Conservation (phyloP, 37 sponge, comb jelly and placozoan species). For the Cliona cf. orientalis region DNA sequence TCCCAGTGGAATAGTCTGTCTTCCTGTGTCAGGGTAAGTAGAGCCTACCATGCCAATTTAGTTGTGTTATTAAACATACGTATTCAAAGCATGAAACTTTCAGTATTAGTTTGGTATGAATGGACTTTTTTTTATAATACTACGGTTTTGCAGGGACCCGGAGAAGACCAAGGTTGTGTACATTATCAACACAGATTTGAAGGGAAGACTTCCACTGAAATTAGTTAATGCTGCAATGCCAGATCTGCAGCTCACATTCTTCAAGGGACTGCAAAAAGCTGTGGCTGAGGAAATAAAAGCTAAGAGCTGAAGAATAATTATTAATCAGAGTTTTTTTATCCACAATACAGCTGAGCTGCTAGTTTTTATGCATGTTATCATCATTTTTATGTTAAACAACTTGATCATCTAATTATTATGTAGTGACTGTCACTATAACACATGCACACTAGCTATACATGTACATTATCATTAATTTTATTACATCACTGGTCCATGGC, state of each 20-base stretch:
- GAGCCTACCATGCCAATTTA: neutral
- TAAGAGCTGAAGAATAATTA: too few species aligned
- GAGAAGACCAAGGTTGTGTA: constrained; percentile 34
- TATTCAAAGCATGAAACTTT: neutral
- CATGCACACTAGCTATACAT: too few species aligned
- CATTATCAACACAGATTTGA: constrained; percentile 41
- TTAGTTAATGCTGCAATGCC: constrained; percentile 49
- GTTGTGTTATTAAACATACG: neutral
- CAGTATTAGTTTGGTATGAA: neutral
- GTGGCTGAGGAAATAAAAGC: constrained; percentile 22
- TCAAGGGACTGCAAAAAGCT: constrained; percentile 30
- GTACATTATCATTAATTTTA: too few species aligned
- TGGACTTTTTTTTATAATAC: neutral
- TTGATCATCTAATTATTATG: too few species aligned
- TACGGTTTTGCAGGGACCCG: constrained; percentile 24
- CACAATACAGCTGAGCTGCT: too few species aligned
- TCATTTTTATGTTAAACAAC: too few species aligned
- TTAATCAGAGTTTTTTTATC: too few species aligned
- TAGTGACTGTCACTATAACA: too few species aligned
- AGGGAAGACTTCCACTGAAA: constrained; percentile 40
- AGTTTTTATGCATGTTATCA: too few species aligned
- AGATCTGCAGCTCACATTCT: constrained; percentile 15
- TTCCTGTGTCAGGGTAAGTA: constrained; percentile 37
- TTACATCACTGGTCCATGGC: too few species aligned
- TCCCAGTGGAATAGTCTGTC: constrained; percentile 37